A percentile compares a stretch with the other conserved stretches of the same genome.
Conservation (phyloP, 2,888 invertebrate species). For the Orchesella flavescens region DNA sequence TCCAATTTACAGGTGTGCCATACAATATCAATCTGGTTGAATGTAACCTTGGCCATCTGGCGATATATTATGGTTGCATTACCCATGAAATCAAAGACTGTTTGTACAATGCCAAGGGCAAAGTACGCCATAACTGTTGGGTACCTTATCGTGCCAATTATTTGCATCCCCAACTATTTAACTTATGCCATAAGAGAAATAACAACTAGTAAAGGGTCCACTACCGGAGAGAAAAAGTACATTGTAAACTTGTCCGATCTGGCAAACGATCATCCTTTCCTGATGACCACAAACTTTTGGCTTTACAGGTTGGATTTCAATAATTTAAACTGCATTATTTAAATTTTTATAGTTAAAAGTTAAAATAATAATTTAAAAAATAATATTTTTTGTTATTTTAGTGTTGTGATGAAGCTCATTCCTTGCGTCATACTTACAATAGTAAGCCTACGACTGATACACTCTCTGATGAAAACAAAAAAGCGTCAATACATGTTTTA, state of each 20-base stretch:
- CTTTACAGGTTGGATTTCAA: slow-evolving; percentile 81
- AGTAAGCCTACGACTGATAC: slow-evolving; percentile 84
- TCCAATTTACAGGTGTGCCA: slow-evolving; percentile 74
- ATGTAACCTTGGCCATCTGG: slow-evolving; percentile 94
- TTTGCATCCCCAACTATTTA: slow-evolving; percentile 90
- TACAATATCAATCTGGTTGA: slow-evolving; percentile 94
- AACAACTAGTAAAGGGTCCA: no score
- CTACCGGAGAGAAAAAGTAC: slow-evolving; percentile 75
- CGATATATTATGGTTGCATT: slow-evolving; percentile 89
- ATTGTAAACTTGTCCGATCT: slow-evolving; percentile 81
- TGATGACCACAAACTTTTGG: slow-evolving; percentile 84
- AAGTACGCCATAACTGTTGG: slow-evolving; percentile 82
- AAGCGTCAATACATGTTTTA: slow-evolving; percentile 77
- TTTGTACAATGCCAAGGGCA: slow-evolving; percentile 88
- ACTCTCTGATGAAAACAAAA: slow-evolving; percentile 86
- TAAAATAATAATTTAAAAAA: no score
- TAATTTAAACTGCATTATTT: no score
- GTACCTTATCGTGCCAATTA: slow-evolving; percentile 86
- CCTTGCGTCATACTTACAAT: slow-evolving; percentile 91
- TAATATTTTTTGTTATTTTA: slow-evolving; percentile 2
- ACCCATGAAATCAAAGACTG: slow-evolving; percentile 85
- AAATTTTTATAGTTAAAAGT: no score
- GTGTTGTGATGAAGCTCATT: slow-evolving; percentile 89
- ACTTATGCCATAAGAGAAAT: slow-evolving; percentile 80
- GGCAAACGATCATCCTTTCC: slow-evolving; percentile 76